Evolutionary conservation across 2,113 vertebrate genomes (phyloP).

Genomic region (Baryphthengus martii): DNA sequence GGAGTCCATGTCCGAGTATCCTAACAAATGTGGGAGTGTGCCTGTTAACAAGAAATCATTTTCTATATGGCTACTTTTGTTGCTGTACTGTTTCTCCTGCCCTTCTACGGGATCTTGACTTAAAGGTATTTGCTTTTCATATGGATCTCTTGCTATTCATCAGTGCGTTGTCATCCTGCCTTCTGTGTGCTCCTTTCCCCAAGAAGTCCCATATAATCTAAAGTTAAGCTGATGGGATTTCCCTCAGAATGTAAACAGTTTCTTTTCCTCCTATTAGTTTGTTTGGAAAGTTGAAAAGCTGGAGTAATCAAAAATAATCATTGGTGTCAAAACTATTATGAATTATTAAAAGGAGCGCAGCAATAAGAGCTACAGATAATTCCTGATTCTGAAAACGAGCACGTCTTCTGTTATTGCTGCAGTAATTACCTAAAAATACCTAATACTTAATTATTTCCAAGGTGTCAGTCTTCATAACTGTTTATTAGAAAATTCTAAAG

Average conservation of each 20-base stretch:
- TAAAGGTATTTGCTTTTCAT: background rate
- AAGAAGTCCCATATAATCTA: background rate
- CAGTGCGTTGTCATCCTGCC: background rate
- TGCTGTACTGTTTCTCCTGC: background rate
- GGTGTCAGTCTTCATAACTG: constrained; percentile 75
- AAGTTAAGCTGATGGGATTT: background rate
- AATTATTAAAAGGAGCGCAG: constrained; percentile 60
- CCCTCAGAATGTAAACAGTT: background rate
- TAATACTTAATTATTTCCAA: constrained; percentile 77
- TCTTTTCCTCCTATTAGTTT: background rate
- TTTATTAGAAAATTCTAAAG: constrained; percentile 74
- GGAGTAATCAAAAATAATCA: constrained; percentile 63
- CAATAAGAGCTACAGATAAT: constrained; percentile 48
- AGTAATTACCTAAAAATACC: constrained; percentile 76
- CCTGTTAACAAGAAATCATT: background rate
- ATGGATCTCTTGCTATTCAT: background rate
- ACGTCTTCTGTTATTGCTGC: constrained; percentile 59
- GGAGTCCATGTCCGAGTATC: background rate
- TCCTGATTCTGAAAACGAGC: constrained; percentile 60
- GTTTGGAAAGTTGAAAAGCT: constrained; percentile 64
- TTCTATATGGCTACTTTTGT: background rate
- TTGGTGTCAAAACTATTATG: constrained; percentile 61
- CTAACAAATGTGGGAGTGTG: fast-evolving
- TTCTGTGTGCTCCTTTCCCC: background rate
- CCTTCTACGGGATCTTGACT: background rate